Evolutionary conservation across 2,797 vertebrate genomes (phyloP), one percentile per base, ranked within the genome.

Genomic region (Hipposideros larvatus): DNA sequence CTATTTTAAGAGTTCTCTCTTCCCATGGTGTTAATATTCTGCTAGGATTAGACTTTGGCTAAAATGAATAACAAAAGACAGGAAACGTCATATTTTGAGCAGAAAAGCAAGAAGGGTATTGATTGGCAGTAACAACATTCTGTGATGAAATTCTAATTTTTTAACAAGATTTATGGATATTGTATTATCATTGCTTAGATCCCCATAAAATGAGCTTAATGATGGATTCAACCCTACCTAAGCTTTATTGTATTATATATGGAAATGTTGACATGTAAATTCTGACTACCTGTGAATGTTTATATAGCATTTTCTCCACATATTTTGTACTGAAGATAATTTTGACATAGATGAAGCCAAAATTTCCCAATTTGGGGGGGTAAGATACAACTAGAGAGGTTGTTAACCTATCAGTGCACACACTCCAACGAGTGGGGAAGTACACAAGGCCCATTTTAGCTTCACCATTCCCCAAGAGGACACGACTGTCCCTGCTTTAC

Each of bases 311-410:
- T 73, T 73, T 4, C 48, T 19, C 51, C 28, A 74, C 21, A 51
- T 75, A 82, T 41, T 89, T 91, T 85, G 70, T 82, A 57, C 55
- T 75, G 68, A 63, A 78, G 65, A 82, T 55, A 66, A 55, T 73
- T 53, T 16, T 63, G 51, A 70, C 31, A 63, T 22, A 53, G 19
- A n/a, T 86, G 68, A 85, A 92, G 57, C 87, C 71, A 71, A 86
- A n/a, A 4, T 66, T 66, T 78, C 43, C 34, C 48, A 13, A 9
- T 59, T 73, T 90, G 9, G 24, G 41, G 24, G 41, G 7, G 26
- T 22, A 78, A 65, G 66, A 84, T 46, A 48, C 34, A 73, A 26
- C 4, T 28, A 51, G 31, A 80, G 19, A 91, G 48, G 41, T 74
- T 85, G 41, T 74, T 85, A 65, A 65, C 28, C 41, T 77, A n/a